phyloP scores from a whole-genome alignment of 2,888 invertebrate species.

The Tetragnatha montana region DNA sequence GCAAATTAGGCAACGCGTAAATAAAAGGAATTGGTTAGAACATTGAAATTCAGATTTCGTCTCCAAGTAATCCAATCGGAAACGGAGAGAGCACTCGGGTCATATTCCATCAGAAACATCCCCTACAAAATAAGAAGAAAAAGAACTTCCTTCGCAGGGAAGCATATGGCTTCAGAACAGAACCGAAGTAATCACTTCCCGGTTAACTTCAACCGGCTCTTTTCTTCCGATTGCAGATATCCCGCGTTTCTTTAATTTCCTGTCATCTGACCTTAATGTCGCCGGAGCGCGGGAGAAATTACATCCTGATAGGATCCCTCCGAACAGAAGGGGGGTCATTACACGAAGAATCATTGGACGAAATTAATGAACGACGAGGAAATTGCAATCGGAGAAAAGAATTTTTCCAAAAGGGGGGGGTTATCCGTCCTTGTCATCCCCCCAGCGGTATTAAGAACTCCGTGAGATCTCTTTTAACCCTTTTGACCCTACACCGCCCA shows the following conservation, averaged over 20 bases:
- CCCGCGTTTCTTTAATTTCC: slow-evolving; percentile 54
- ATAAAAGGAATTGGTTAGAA: too few species aligned
- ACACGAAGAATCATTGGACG: slow-evolving; percentile 20
- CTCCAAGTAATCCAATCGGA: too few species aligned
- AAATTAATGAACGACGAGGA: slow-evolving; percentile 56
- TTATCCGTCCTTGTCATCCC: not conserved
- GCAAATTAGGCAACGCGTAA: not conserved
- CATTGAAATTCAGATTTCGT: too few species aligned
- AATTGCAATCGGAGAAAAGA: slow-evolving; percentile 39
- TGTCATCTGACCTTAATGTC: slow-evolving; percentile 55
- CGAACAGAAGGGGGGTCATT: slow-evolving; percentile 22
- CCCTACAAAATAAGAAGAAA: not conserved
- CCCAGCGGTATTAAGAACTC: not conserved
- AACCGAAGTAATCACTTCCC: slow-evolving; percentile 43
- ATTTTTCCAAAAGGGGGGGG: not conserved
- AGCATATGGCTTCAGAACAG: slow-evolving; percentile 1
- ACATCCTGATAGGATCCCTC: slow-evolving; percentile 32
- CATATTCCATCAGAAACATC: not conserved
- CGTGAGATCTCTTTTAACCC: not conserved
- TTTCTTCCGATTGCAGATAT: slow-evolving; percentile 19
- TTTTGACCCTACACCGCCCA: too few species aligned
- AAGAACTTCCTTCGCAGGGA: slow-evolving; percentile 14
- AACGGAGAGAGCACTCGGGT: not conserved
- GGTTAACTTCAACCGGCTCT: slow-evolving; percentile 29
- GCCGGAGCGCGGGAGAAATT: slow-evolving; percentile 51